Percentiles rank a stretch among this genome's conserved stretches.
These are phyloP conservation scores for Pipistrellus nathusii DNA, from an alignment of 2,797 vertebrate species.

Conservation along the genomic window DNA sequence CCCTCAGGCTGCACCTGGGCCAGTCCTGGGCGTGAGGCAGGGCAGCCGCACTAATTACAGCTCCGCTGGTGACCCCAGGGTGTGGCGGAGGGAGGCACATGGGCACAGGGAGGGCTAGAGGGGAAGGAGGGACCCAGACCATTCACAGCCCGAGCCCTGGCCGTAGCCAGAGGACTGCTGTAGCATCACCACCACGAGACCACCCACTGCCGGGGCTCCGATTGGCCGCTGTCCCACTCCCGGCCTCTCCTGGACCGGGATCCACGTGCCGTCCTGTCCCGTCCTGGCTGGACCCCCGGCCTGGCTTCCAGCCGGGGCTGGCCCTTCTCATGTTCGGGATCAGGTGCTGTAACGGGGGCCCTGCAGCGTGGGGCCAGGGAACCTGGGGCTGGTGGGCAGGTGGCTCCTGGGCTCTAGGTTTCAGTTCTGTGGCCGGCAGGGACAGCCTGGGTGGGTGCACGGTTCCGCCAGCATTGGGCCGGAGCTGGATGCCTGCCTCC, in stretches of 20 bases:
- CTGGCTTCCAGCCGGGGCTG: too few species aligned
- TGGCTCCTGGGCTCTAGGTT: not conserved
- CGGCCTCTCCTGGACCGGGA: rapidly evolving
- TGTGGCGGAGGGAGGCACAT: rapidly evolving
- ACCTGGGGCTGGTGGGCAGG: not conserved
- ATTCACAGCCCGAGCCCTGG: too few species aligned
- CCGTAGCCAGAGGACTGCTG: too few species aligned
- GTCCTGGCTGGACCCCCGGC: too few species aligned
- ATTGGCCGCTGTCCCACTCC: rapidly evolving
- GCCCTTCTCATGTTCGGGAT: rapidly evolving
- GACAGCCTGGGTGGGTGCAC: rapidly evolving
- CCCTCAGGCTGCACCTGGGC: not conserved
- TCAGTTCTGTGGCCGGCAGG: not conserved
- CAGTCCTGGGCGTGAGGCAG: not conserved
- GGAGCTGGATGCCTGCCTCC: too few species aligned
- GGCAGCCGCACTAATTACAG: not conserved
- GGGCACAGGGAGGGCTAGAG: not conserved
- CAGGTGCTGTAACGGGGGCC: not conserved
- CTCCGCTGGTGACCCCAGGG: too few species aligned
- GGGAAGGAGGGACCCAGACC: too few species aligned
- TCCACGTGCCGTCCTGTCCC: too few species aligned
- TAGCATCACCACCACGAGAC: rapidly evolving
- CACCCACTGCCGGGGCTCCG: rapidly evolving
- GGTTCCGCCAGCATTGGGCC: not conserved
- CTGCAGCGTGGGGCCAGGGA: rapidly evolving